Conservation (phyloP, 37 sponge, comb jelly and placozoan genomes). For the Tethya wilhelma region DNA sequence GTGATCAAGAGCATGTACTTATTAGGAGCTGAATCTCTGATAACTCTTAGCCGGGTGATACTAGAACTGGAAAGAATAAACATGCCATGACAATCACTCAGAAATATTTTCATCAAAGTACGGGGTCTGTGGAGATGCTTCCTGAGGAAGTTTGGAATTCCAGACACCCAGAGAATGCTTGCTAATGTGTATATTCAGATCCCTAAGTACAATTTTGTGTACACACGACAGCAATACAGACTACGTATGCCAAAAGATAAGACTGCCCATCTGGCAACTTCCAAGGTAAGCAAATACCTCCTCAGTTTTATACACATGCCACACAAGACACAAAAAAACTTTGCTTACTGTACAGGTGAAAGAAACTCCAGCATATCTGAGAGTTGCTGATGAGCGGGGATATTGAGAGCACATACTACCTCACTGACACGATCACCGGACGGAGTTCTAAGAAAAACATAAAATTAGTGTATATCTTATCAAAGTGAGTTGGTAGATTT, state of each 20-base stretch:
- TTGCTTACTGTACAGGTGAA: constrained; percentile 69
- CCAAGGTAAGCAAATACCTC: constrained; percentile 2
- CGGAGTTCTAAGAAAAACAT: background rate
- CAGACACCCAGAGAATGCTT: no score
- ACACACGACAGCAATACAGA: no score
- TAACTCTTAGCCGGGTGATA: constrained; percentile 68
- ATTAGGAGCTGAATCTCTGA: constrained; percentile 91
- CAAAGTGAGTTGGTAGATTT: no score
- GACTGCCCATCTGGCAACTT: no score
- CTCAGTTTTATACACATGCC: constrained; percentile 30
- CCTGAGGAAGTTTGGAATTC: no score
- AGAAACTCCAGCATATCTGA: constrained; percentile 72
- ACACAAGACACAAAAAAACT: background rate
- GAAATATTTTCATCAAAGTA: no score
- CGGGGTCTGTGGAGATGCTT: no score
- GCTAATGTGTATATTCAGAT: no score
- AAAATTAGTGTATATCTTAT: background rate
- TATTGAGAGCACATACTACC: constrained; percentile 54
- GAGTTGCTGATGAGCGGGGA: constrained; percentile 72
- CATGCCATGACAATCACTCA: no score
- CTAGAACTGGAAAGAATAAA: constrained; percentile 32
- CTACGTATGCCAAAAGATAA: no score
- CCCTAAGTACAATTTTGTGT: no score
- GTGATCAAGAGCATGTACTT: constrained; percentile 89
- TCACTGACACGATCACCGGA: constrained; percentile 22